Evolutionary conservation across 2,797 vertebrate species (phyloP), one percentile per base, ranked within the genome.

Genomic region (Coregonus ussuriensis): DNA sequence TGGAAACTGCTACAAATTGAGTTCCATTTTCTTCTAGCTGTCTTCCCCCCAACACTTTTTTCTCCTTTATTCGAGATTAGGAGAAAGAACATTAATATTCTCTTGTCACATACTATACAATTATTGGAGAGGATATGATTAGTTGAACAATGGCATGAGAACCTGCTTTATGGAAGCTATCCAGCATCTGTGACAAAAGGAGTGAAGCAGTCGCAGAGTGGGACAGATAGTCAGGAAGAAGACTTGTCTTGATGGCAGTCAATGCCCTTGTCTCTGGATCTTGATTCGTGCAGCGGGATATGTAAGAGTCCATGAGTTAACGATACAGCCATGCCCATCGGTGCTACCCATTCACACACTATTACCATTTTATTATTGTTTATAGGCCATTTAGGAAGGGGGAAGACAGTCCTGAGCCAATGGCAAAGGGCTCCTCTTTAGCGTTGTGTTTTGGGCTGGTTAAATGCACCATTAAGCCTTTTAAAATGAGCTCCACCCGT

Each of bases 91-190:
- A 89, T 93, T 93, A 94, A 94, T 94, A 92, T 92, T 90, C 92
- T 95, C 93, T 92, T 94, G 93, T 93, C 91, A 93, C 91, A 93
- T 93, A 91, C 90, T 83, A 81, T 93, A 92, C 92, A 93, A 92
- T 93, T 90, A 91, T 92, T 93, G 91, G 92, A 95, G 93, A 95
- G 93, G 93, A 93, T 92, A 90, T 91, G 92, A 94, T 95, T 94
- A 93, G 89, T 88, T 83, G 88, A 94, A 93, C 94, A 95, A 94
- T 94, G 90, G 90, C 90, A 90, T 91, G 89, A 93, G 92, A 92
- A 95, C 89, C 86, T 90, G 89, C 91, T 94, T 91, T 93, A 89
- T 93, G 90, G 91, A 92, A 87, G 88, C 90, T 87, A 92, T 94
- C 91, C 91, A 90, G 88, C 85, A 82, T 91, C 89, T 87, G 84